phyloP scores from a whole-genome alignment of 2,888 invertebrate genomes.

The Petrophora chlorosata region DNA sequence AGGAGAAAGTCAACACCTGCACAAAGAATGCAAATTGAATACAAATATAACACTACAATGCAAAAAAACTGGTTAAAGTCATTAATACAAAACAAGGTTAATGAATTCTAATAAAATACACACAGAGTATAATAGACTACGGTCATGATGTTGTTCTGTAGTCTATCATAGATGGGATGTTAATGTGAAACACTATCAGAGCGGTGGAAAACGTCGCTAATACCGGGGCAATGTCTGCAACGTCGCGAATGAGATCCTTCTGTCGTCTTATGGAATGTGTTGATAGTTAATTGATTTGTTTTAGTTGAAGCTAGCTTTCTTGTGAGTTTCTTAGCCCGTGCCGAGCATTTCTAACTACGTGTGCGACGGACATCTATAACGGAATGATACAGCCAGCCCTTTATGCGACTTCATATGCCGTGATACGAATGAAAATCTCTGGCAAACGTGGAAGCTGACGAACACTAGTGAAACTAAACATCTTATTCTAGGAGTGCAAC shows the following conservation, averaged over 20 bases:
- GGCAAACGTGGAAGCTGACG: constrained; percentile 1
- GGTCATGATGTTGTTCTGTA: constrained; percentile 38
- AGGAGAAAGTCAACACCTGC: constrained; percentile 82
- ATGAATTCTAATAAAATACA: constrained; percentile 61
- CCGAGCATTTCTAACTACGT: constrained; percentile 62
- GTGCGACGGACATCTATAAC: constrained; percentile 37
- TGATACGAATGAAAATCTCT: constrained; percentile 4
- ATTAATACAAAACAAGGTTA: constrained; percentile 73
- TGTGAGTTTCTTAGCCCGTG: constrained; percentile 65
- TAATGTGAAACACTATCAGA: constrained; percentile 53
- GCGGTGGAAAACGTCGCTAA: constrained; percentile 76
- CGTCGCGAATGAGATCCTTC: constrained; percentile 33
- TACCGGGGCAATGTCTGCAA: constrained; percentile 46
- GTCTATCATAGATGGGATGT: constrained; percentile 56
- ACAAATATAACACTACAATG: constrained; percentile 79
- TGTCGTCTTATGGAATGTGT: constrained; percentile 47
- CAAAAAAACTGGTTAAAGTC: constrained; percentile 69
- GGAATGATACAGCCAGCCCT: constrained; percentile 8
- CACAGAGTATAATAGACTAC: constrained; percentile 62
- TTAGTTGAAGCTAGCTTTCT: constrained; percentile 73
- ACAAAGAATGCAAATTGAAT: constrained; percentile 81
- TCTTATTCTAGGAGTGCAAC: no score
- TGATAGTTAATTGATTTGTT: constrained; percentile 76
- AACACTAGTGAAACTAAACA: no score
- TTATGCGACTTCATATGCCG: constrained; percentile 2